Evolutionary conservation across 2,113 vertebrate species (phyloP), one percentile per base, ranked within the genome.

Genomic region (Polyodon spathula): DNA sequence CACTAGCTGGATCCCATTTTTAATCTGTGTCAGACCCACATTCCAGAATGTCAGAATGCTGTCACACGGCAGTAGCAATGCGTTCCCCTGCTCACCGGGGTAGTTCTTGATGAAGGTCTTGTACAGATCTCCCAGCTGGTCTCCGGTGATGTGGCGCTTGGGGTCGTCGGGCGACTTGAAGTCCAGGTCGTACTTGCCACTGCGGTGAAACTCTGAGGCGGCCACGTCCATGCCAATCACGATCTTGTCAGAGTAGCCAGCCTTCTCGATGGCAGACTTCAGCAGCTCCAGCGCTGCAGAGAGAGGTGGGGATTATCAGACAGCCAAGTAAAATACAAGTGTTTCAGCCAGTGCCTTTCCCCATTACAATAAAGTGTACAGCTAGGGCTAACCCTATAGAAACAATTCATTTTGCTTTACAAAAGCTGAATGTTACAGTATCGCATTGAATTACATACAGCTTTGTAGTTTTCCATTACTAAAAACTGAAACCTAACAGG

Each of bases 201-300:
- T 81, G 53, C 81, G 84, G 71, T 67, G 86, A 78, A 94, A 94
- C 75, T 92, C 92, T 0, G 92, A 94, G 0, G 92, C 92, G 0
- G 92, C 92, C 1, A 94, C 90, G 0, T 94, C 92, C 92, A 93
- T 93, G 1, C 92, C 92, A 0, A 93, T 91, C 59, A 93, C 89
- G 62, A 93, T 87, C 70, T 93, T 92, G 65, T 93, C 90, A 0
- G 89, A 82, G 72, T 93, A 93, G 0, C 92, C 91, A 0, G 92
- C 92, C 37, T 89, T 90, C 63, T 89, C 84, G 4, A 93, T 93
- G 68, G 92, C 92, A 0, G 68, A 69, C 78, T 93, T 93, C 71
- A 94, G 74, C 66, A 94, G 81, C 76, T 93, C 91, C 73, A 91
- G 77, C 39, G 89, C 87, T 89, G 61, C 8, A 1, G 44, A 37